Evolutionary conservation across 2,888 invertebrate species (phyloP).

Genomic region (Nipponacmea schrenckii): DNA sequence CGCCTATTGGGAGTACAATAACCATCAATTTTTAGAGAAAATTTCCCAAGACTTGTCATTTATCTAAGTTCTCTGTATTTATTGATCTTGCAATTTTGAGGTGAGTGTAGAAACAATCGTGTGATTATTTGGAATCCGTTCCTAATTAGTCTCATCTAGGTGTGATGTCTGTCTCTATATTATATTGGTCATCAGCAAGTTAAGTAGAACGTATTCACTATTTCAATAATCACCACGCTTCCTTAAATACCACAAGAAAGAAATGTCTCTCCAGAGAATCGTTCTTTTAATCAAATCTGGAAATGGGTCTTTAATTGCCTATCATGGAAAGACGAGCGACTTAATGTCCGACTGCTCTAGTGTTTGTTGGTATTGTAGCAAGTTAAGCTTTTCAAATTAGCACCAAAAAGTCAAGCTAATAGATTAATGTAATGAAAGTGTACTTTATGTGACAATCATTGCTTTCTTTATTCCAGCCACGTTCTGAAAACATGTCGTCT

Average conservation of each 20-base stretch:
- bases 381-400: slow-evolving; percentile 2
- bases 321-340: neutral
- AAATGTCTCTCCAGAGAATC: neutral
- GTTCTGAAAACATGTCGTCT: neutral
- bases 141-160: no score
- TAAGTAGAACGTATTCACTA: no score
- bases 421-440: neutral
- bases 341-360: neutral
- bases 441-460: slow-evolving; percentile 6
- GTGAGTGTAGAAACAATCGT: no score
- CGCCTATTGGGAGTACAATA: no score
- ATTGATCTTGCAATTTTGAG: no score
- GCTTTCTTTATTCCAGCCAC: neutral
- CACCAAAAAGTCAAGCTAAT: slow-evolving; percentile 2
- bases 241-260: neutral
- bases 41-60: no score
- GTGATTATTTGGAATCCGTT: no score
- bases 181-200: no score
- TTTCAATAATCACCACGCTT: no score
- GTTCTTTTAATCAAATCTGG: slow-evolving; percentile 6
- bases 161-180: no score
- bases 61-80: no score
- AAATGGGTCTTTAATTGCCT: slow-evolving; percentile 8
- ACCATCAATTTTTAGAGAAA: no score
- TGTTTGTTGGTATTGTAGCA: neutral